Evolutionary conservation across 2,797 vertebrate genomes (phyloP).

Genomic region (Pangasius larnaudii): DNA sequence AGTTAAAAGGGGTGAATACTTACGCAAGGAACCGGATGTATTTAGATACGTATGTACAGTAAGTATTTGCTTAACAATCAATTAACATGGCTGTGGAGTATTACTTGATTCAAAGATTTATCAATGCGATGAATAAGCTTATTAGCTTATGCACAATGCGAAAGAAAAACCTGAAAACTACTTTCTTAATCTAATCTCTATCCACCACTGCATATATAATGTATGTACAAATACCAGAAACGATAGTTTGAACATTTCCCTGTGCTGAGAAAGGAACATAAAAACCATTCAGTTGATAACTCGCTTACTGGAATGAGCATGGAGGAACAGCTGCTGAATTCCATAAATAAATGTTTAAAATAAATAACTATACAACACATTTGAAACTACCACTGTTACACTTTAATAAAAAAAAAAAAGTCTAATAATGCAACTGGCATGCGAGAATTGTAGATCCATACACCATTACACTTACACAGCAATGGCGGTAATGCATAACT

Average conservation of each 20-base stretch:
- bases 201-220: background rate
- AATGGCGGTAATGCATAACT: background rate
- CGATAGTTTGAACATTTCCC: background rate
- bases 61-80: background rate
- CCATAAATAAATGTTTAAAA: background rate
- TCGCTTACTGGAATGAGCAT: background rate
- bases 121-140: background rate
- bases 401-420: background rate
- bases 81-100: background rate
- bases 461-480: background rate
- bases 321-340: background rate
- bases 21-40: background rate
- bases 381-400: background rate
- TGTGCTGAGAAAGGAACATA: background rate
- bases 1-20: background rate
- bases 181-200: background rate
- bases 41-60: background rate
- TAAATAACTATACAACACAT: background rate
- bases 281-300: background rate
- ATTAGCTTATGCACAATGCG: background rate
- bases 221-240: background rate
- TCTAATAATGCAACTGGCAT: background rate
- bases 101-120: background rate
- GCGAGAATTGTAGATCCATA: background rate
- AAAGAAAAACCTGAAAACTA: background rate